Percentiles rank a stretch among this genome's conserved stretches.
phyloP scores from a whole-genome alignment of 2,797 vertebrate species.

The Centroberyx gerrardi region DNA sequence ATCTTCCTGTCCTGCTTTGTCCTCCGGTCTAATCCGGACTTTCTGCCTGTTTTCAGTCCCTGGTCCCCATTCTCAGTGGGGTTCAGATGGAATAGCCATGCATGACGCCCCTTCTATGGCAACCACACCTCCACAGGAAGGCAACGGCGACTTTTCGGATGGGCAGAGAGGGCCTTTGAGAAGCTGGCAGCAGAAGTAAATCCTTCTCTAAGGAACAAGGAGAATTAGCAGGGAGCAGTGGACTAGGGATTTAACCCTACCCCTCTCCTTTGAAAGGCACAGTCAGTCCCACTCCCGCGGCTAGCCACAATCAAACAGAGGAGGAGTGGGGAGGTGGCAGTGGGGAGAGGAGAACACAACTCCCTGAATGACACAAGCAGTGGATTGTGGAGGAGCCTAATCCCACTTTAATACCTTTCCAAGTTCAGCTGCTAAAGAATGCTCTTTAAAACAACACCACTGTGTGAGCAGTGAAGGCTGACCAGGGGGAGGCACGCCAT shows the following conservation, averaged over 20 bases:
- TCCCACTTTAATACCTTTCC: constrained; percentile 98
- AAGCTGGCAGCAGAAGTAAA: constrained; percentile 94
- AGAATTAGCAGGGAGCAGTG: constrained; percentile 95
- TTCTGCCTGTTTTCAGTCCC: constrained; percentile 89
- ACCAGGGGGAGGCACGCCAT: constrained; percentile 81
- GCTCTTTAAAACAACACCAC: constrained; percentile 93
- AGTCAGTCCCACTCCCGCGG: constrained; percentile 94
- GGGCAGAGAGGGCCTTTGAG: constrained; percentile 93
- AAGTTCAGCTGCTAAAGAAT: constrained; percentile 95
- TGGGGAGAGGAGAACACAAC: constrained; percentile 84
- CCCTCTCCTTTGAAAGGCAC: constrained; percentile 92
- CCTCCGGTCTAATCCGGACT: constrained; percentile 91
- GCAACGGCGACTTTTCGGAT: constrained; percentile 92
- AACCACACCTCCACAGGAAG: constrained; percentile 96
- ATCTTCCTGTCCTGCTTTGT: constrained; percentile 96
- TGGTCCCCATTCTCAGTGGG: constrained; percentile 88
- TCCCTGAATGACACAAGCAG: constrained; percentile 94
- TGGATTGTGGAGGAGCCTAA: constrained; percentile 94
- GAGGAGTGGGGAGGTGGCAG: constrained; percentile 82
- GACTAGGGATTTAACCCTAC: constrained; percentile 94
- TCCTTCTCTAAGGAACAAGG: constrained; percentile 97
- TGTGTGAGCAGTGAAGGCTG: constrained; percentile 88
- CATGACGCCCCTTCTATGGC: constrained; percentile 96
- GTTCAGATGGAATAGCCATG: constrained; percentile 93
- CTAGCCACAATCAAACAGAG: constrained; percentile 94